Percentiles rank a stretch among this genome's conserved stretches.
Conservation (phyloP, 2,113 vertebrate genomes). For the Stictonetta naevosa region DNA sequence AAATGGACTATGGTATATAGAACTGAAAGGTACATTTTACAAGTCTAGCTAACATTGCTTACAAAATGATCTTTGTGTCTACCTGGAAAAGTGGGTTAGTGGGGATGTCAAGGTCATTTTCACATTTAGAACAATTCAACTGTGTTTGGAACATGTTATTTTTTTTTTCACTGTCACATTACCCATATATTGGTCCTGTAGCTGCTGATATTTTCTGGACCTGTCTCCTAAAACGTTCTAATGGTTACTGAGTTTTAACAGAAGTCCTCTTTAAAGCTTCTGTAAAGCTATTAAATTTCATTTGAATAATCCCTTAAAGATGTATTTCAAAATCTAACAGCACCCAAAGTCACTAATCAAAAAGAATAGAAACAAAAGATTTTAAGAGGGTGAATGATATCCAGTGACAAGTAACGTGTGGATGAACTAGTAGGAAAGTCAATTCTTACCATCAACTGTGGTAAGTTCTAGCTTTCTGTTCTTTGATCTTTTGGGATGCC, state of each 20-base stretch:
- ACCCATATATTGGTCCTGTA: background rate
- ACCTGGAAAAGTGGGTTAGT: slow-evolving; percentile 15
- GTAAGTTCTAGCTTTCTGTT: background rate
- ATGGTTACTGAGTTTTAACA: background rate
- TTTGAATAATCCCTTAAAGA: background rate
- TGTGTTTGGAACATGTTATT: background rate
- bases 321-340: background rate
- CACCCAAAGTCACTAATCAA: background rate
- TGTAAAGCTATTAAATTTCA: background rate
- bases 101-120: slow-evolving; percentile 31
- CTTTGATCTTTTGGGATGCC: background rate
- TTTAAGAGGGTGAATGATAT: background rate
- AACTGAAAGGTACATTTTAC: background rate
- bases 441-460: background rate
- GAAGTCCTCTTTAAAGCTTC: background rate
- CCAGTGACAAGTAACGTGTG: background rate
- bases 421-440: background rate
- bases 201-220: background rate
- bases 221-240: background rate
- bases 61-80: background rate
- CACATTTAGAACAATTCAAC: background rate
- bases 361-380: background rate
- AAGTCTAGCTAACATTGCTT: background rate
- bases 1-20: background rate
- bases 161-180: background rate